Percentiles rank a stretch among this genome's conserved stretches.
These are phyloP conservation scores for Himalopsyche japonica DNA, from an alignment of 2,888 invertebrate genomes.

Conservation along the genomic window DNA sequence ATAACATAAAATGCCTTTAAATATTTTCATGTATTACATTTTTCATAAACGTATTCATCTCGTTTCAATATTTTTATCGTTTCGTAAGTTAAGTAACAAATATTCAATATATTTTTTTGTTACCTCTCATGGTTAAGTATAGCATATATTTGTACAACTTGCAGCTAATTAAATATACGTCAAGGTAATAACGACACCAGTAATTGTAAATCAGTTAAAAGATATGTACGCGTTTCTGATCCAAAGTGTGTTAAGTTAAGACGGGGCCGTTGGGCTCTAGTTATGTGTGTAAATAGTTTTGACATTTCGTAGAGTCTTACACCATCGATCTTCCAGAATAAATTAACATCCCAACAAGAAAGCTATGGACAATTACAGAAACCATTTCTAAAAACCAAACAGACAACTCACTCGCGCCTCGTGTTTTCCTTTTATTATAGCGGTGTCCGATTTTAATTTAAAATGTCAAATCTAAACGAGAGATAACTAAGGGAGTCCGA, in stretches of 20 bases:
- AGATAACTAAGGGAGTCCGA: neutral
- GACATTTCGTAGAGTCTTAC: slow-evolving; percentile 7
- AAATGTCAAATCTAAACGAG: neutral
- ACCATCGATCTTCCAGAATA: slow-evolving; percentile 22
- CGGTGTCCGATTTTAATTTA: neutral
- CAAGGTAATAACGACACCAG: too few relatives aligned
- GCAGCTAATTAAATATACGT: too few relatives aligned
- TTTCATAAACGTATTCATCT: too few relatives aligned
- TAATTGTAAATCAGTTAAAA: too few relatives aligned
- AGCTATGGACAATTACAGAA: slow-evolving; percentile 25
- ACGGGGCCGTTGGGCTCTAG: neutral
- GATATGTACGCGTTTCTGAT: neutral
- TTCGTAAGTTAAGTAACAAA: too few relatives aligned
- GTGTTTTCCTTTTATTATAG: neutral
- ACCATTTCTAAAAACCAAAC: slow-evolving; percentile 8
- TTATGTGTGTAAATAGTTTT: slow-evolving; percentile 23
- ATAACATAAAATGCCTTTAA: too few relatives aligned
- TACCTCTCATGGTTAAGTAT: too few relatives aligned
- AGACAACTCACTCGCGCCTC: slow-evolving; percentile 5
- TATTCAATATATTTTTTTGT: too few relatives aligned
- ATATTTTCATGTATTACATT: too few relatives aligned
- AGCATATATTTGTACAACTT: too few relatives aligned
- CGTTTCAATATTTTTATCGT: too few relatives aligned
- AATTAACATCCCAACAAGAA: slow-evolving; percentile 20
- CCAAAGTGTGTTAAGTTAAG: neutral